These are phyloP conservation scores for Distichodus sexfasciatus DNA, from an alignment of 2,797 vertebrate genomes.

Conservation along the genomic window DNA sequence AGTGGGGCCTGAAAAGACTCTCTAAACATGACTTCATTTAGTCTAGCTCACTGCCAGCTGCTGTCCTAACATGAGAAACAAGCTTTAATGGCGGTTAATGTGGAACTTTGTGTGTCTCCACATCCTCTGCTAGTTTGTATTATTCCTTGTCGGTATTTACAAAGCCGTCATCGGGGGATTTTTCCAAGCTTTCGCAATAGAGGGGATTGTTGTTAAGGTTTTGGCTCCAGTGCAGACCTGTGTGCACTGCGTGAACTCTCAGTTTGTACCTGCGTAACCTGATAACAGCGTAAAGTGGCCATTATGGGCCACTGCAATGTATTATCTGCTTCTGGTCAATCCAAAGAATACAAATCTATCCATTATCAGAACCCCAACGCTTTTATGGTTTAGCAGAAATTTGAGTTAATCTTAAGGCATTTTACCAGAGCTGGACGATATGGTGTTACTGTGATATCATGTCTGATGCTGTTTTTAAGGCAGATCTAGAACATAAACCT, in stretches of 20 bases:
- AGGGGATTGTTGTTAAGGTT: background rate
- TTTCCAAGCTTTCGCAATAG: constrained; percentile 4
- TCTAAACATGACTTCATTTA: constrained; percentile 45
- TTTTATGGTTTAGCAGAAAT: too few relatives aligned
- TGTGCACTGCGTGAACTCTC: constrained; percentile 1
- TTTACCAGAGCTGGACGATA: too few relatives aligned
- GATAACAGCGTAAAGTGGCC: background rate
- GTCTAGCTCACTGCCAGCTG: constrained; percentile 4
- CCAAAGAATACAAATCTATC: background rate
- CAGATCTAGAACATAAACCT: too few relatives aligned
- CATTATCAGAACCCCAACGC: too few relatives aligned
- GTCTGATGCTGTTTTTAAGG: too few relatives aligned
- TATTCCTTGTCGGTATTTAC: constrained; percentile 12
- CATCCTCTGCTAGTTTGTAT: constrained; percentile 32
- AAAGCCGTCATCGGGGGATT: constrained; percentile 3
- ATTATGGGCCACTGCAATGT: background rate
- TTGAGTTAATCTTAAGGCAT: too few relatives aligned
- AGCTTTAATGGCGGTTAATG: constrained; percentile 35
- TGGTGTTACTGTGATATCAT: too few relatives aligned
- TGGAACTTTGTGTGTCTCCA: constrained; percentile 16
- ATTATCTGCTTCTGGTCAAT: too few relatives aligned
- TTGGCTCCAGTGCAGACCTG: background rate
- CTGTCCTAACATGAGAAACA: constrained; percentile 17
- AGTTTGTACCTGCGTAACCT: background rate
- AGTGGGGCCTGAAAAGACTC: constrained; percentile 14